Percentiles rank a stretch among this genome's conserved stretches.
Evolutionary conservation across 2,113 vertebrate species (phyloP).

Genomic region (Stictonetta naevosa): DNA sequence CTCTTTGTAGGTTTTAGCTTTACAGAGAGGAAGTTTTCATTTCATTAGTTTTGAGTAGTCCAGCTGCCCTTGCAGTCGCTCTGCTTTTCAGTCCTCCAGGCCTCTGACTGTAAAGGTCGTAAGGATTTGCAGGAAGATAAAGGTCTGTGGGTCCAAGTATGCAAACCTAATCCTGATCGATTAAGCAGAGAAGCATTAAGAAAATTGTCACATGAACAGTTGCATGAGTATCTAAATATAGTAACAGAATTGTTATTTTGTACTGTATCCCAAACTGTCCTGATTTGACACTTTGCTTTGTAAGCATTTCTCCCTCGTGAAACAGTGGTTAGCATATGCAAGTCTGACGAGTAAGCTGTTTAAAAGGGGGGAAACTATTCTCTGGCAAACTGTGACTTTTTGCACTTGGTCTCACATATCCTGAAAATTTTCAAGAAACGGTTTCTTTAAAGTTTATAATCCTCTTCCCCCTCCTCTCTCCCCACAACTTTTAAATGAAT

Average conservation of each 20-base stretch:
- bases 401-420: not conserved
- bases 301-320: not conserved
- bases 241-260: not conserved
- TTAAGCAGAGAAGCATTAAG: not conserved
- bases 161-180: not conserved
- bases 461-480: too few relatives aligned
- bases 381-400: not conserved
- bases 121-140: not conserved
- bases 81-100: not conserved
- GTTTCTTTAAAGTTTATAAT: not conserved
- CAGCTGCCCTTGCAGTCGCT: not conserved
- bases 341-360: not conserved
- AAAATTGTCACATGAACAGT: not conserved
- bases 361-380: not conserved
- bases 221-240: not conserved
- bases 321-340: not conserved
- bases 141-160: not conserved
- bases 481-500: not conserved
- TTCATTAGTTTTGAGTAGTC: not conserved
- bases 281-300: not conserved
- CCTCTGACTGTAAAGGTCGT: not conserved
- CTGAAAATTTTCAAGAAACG: not conserved
- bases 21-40: not conserved
- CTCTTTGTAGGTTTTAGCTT: not conserved
- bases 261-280: not conserved